phyloP scores from a whole-genome alignment of 1,140 invertebrate genomes.

The Aleiodes sp. region DNA sequence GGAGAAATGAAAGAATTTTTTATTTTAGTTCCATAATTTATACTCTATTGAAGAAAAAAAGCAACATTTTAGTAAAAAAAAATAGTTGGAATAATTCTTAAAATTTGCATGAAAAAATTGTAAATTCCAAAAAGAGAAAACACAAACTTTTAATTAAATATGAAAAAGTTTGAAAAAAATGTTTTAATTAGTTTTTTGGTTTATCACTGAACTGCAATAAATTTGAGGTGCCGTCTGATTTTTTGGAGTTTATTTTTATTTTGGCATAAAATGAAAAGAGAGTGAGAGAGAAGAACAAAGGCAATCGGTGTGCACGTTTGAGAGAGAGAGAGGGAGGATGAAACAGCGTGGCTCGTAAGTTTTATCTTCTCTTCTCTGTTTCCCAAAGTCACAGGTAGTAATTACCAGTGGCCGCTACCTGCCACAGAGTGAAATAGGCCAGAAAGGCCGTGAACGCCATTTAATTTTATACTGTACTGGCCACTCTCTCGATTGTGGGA shows the following conservation, averaged over 20 bases:
- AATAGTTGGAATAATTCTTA: too few relatives aligned
- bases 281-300: slow-evolving; percentile 10
- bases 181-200: slow-evolving; percentile 28
- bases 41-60: too few relatives aligned
- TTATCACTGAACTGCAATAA: slow-evolving; percentile 28
- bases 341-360: slow-evolving; percentile 36
- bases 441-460: slow-evolving; percentile 53
- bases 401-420: slow-evolving; percentile 66
- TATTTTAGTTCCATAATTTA: too few relatives aligned
- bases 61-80: too few relatives aligned
- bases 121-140: too few relatives aligned
- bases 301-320: slow-evolving; percentile 9
- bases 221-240: slow-evolving; percentile 11
- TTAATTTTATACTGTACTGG: slow-evolving; percentile 59
- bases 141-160: too few relatives aligned
- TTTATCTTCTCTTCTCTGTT: slow-evolving; percentile 40
- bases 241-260: too few relatives aligned
- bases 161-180: too few relatives aligned
- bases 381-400: slow-evolving; percentile 60
- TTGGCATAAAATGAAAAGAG: not conserved
- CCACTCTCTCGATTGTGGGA: not conserved
- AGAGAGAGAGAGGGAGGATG: slow-evolving; percentile 6
- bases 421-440: slow-evolving; percentile 60
- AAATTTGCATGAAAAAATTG: too few relatives aligned
- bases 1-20: too few relatives aligned